Percentiles rank a stretch among this genome's conserved stretches.
Conservation (phyloP, 2,888 invertebrate species). For the Homarus gammarus region DNA sequence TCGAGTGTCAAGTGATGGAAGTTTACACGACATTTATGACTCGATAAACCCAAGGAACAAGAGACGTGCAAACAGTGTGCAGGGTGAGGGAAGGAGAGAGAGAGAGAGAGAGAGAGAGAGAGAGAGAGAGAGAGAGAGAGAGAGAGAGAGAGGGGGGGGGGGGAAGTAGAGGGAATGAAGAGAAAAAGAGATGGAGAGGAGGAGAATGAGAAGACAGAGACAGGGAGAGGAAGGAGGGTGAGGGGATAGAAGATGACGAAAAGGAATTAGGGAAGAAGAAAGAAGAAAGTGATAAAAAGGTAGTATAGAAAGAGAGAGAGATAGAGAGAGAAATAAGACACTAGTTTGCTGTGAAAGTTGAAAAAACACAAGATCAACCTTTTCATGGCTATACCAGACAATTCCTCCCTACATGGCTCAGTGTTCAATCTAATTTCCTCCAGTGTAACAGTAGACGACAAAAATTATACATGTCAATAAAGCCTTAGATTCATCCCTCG, state of each 20-base stretch:
- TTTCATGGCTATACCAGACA: too few species aligned
- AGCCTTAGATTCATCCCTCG: too few species aligned
- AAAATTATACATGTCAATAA: too few species aligned
- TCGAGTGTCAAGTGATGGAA: background rate
- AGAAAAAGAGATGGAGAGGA: background rate
- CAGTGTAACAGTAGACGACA: too few species aligned
- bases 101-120: background rate
- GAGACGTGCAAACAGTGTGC: background rate
- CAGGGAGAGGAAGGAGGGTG: too few species aligned
- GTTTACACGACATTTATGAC: background rate
- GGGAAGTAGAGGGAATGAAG: background rate
- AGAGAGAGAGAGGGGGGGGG: background rate
- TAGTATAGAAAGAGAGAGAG: background rate
- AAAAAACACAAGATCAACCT: too few species aligned
- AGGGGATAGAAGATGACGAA: background rate
- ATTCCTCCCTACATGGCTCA: too few species aligned
- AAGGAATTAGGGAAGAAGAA: background rate
- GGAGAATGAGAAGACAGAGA: background rate
- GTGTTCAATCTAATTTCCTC: too few species aligned
- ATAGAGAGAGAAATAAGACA: background rate
- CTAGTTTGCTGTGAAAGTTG: too few species aligned
- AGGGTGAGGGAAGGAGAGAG: background rate
- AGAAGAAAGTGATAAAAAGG: background rate
- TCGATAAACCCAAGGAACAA: background rate
- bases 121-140: background rate